Base-by-base conservation (phyloP, 2,888 invertebrate species). In the Leptinotarsa haldemani region DNA sequence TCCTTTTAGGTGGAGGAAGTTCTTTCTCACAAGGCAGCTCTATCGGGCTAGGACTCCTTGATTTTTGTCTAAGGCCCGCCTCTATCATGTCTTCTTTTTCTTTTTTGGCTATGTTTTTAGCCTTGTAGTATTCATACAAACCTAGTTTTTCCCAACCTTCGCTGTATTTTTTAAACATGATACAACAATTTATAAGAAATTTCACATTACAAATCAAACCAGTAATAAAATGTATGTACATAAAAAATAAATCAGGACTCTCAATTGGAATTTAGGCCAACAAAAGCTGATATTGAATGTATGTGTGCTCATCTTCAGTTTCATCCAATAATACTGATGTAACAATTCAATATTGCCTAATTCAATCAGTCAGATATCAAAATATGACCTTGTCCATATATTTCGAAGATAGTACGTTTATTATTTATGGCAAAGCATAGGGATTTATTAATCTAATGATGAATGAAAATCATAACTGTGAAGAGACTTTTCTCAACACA, bases 111-210 rank as follows among this genome's bases (percentile, higher is more conserved):
- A 93, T 92, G 87, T 97, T 95, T 88, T 99, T 99, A 7, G 97
- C 96, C 88, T 97, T 97, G 88, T 97, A 98, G 89, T 97, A 99
- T 88, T 99, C 99, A 87, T 97, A 98, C 71, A 99, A 90, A 77
- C 97, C 98, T 84, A 98, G 90, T 88, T 97, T 97, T 87, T 99
- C 99, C 99, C 99, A 99, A 47, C 99, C 99, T 88, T 99, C 98
- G 87, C 94, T 94, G 86, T 71, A 77, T 74, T 70, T 72, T 71
- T 20, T 5, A 30, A 47, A 75, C 70, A 75, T 71, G 71, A 66
- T 70, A 71, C 66, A 73, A 75, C 65, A 70, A 66, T 75, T 78
- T 61, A 77, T 78, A 69, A 78, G 74, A 77, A 48, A 74, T 70
- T 73, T 74, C 50, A 72, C 61, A 52, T 70, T 30, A 5, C 61